phyloP scores from a whole-genome alignment of 23 tunicate species.

The Oikopleura vanhoeffeni region DNA sequence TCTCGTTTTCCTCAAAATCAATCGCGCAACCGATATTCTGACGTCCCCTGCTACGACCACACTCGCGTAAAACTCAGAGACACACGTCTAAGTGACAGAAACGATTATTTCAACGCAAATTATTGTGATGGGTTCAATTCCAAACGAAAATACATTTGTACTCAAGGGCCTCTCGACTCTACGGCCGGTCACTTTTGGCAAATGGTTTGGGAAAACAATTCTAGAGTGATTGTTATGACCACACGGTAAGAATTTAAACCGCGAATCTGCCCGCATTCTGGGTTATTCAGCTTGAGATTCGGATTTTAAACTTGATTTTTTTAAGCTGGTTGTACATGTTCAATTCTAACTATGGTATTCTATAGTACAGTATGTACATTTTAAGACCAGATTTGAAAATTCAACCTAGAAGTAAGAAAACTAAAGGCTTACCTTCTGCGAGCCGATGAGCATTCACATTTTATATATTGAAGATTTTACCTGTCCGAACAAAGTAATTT shows the following conservation, averaged over 20 bases:
- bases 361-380: too few species aligned
- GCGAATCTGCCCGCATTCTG: too few species aligned
- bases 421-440: too few species aligned
- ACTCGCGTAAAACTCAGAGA: constrained; percentile 42
- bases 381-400: too few species aligned
- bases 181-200: constrained; percentile 92
- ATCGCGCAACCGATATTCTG: constrained; percentile 52
- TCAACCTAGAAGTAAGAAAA: too few species aligned
- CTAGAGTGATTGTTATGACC: constrained; percentile 72
- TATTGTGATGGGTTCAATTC: constrained; percentile 31
- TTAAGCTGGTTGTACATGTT: too few species aligned
- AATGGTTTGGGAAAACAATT: constrained; percentile 97
- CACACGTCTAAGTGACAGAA: constrained; percentile 17
- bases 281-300: too few species aligned
- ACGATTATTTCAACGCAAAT: constrained; percentile 71
- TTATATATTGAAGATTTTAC: too few species aligned
- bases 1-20: constrained; percentile 27
- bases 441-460: too few species aligned
- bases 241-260: constrained; percentile 23
- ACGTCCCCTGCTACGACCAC: constrained; percentile 90
- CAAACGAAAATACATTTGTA: constrained; percentile 40
- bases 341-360: too few species aligned
- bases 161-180: constrained; percentile 66
- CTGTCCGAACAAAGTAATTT: too few species aligned
- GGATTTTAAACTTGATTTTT: too few species aligned